Evolutionary conservation across 2,888 invertebrate species (phyloP), one percentile per base, ranked within the genome.

Genomic region (Baronia brevicornis): DNA sequence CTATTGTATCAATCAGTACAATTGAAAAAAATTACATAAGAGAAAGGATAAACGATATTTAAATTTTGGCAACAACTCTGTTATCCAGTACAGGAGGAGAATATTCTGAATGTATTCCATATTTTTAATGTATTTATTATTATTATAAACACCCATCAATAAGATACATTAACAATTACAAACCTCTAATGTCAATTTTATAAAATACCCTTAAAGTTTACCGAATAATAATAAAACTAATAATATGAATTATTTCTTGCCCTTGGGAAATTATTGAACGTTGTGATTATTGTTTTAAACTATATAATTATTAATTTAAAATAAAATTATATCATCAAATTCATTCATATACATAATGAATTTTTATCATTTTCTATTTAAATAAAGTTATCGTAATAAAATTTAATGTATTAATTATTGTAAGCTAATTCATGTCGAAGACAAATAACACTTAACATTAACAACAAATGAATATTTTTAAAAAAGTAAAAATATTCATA

Each of bases 171-270:
- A 32, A 25, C 20, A 13, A 20, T 32, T 12, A 9, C 5, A 19
- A 28, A 20, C 5, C 8, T n/a, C 28, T 20, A 12, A 4, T 14
- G 15, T 11, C 8, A 5, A 13, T 4, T n/a, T 15, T 22, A 29
- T 8, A 29, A 8, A 6, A 10, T 21, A n/a, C 22, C 29, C 17
- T 8, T 21, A 22, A 22, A 22, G 15, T 15, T 15, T 15, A 29
- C 29, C 15, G 22, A 11, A 22, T 22, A 15, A 22, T 22, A 10
- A 22, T 15, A 29, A 29, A 29, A 22, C 12, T 15, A 29, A 22
- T 29, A 29, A 21, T 22, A 29, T 22, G 22, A 22, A 29, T 29
- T 14, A 29, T 22, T 29, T 21, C 29, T 10, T 29, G 22, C 22
- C 22, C 29, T 29, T 21, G 15, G 22, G 29, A 22, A 21, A 28